Base-by-base conservation (phyloP, 2,888 invertebrate genomes). In the Antheraea assamensis region DNA sequence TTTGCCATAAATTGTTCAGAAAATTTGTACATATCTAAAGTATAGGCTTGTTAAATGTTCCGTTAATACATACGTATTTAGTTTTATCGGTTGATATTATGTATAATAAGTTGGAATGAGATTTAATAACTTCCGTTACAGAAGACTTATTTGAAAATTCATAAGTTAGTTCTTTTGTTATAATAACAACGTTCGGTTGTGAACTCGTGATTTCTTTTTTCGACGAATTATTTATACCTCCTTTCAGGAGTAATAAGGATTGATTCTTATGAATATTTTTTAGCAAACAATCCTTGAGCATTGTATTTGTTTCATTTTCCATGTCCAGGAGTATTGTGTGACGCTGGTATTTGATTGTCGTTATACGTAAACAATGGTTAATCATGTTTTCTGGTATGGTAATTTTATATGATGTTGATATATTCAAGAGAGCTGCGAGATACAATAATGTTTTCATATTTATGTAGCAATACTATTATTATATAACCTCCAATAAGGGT, bases 1-100 rank as follows among this genome's bases (percentile, higher is more conserved):
- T 79, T 27, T 85, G 84, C 90, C 90, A 90, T 17, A 90, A 52
- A 21, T 75, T 73, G 73, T 88, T 88, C 61, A 89, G 78, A 73
- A 85, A 84, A 15, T 55, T 71, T 90, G 81, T 17, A 85, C 77
- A 3, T 74, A 27, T 8, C 55, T 52, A 42, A 79, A 78, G n/a
- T 19, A 80, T 78, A 4, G 78, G 74, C 71, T 68, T 21, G 64
- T 74, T 75, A 58, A 88, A 81, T 13, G 71, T 72, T 31, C 31
- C 73, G 21, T 82, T 76, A 68, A 76, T 76, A 68, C 68, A 68
- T 3, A 21, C n/a, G 35, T n/a, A 35, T 21, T 35, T 68, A n/a
- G 21, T 68, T 68, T 19, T 68, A 2, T 75, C 79, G 52, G 85
- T 84, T 21, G 86, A 74, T 17, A 87, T 76, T 52, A 90, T 74